These are phyloP conservation scores for Cheilosia vulpina DNA, from an alignment of 2,888 invertebrate genomes.

Conservation along the genomic window DNA sequence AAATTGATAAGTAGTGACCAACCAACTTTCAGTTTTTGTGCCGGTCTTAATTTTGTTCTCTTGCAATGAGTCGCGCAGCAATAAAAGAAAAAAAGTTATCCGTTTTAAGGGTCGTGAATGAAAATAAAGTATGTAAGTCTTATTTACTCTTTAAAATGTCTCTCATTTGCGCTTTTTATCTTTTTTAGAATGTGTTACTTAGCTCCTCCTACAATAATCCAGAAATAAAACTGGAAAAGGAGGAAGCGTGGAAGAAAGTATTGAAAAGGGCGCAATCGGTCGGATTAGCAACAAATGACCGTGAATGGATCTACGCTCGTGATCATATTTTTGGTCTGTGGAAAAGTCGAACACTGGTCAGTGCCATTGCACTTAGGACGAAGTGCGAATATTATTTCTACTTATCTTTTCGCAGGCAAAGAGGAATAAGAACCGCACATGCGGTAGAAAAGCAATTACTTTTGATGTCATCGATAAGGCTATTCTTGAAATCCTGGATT, in stretches of 20 bases:
- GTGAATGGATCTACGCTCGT: conserved; percentile 48
- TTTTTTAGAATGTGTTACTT: conserved; percentile 7
- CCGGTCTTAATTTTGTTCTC: too few relatives aligned
- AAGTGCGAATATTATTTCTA: neutral
- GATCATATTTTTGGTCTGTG: conserved; percentile 54
- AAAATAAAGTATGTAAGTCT: conserved; percentile 5
- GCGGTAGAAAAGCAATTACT: neutral
- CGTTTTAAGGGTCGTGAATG: conserved; percentile 7
- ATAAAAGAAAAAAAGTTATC: conserved; percentile 11
- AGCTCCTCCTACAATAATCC: neutral
- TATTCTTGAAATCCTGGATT: conserved; percentile 40
- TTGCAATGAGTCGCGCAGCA: neutral
- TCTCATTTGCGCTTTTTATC: neutral
- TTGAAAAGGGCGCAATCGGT: conserved; percentile 46
- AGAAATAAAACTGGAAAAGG: conserved; percentile 16
- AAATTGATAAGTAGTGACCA: neutral
- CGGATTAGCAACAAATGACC: conserved; percentile 24
- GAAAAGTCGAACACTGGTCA: conserved; percentile 48
- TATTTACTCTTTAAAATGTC: neutral
- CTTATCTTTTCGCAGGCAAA: conserved; percentile 27
- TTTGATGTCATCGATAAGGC: conserved; percentile 20
- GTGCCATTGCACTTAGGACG: neutral
- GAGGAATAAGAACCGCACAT: neutral
- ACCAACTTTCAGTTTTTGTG: neutral
- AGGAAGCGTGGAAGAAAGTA: conserved; percentile 45